Conservation (phyloP, 1,140 invertebrate genomes). For the Hestina assimilis region DNA sequence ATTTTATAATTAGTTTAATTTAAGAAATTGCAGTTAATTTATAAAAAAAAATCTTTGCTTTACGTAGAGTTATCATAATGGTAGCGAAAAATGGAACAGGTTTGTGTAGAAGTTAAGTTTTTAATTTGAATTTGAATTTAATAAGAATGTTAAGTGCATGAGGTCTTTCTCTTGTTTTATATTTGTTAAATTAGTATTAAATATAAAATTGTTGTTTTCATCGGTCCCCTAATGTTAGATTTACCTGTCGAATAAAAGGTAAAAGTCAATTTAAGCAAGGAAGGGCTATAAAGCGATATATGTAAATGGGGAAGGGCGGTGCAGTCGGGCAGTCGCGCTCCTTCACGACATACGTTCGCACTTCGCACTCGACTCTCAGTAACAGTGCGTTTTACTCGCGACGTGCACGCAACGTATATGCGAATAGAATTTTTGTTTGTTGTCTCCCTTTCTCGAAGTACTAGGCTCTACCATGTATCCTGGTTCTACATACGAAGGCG, state of each 20-base stretch:
- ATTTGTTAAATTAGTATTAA: slow-evolving; percentile 24
- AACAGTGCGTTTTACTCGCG: slow-evolving; percentile 39
- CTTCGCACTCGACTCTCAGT: slow-evolving; percentile 33
- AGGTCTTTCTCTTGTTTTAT: too few relatives aligned
- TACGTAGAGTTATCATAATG: slow-evolving; percentile 44
- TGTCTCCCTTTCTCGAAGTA: not conserved
- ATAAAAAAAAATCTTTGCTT: not conserved
- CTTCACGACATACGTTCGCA: slow-evolving; percentile 46
- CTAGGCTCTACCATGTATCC: slow-evolving; percentile 55
- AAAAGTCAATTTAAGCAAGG: slow-evolving; percentile 75
- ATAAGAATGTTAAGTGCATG: too few relatives aligned
- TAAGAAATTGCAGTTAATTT: not conserved
- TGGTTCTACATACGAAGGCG: slow-evolving; percentile 54
- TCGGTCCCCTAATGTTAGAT: slow-evolving; percentile 67
- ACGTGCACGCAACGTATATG: slow-evolving; percentile 32
- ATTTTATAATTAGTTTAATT: slow-evolving; percentile 23
- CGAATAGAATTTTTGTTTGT: slow-evolving; percentile 1
- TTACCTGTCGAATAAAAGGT: slow-evolving; percentile 76
- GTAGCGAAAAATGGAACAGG: not conserved
- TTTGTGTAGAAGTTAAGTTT: slow-evolving; percentile 25
- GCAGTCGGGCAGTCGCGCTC: slow-evolving; percentile 50
- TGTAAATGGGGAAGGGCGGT: slow-evolving; percentile 75
- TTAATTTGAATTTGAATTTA: slow-evolving; percentile 26
- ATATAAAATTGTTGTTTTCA: slow-evolving; percentile 52
- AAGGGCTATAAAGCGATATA: slow-evolving; percentile 71